These are phyloP conservation scores for Chymomyza caudatula DNA, from an alignment of 2,888 invertebrate species.

Conservation along the genomic window DNA sequence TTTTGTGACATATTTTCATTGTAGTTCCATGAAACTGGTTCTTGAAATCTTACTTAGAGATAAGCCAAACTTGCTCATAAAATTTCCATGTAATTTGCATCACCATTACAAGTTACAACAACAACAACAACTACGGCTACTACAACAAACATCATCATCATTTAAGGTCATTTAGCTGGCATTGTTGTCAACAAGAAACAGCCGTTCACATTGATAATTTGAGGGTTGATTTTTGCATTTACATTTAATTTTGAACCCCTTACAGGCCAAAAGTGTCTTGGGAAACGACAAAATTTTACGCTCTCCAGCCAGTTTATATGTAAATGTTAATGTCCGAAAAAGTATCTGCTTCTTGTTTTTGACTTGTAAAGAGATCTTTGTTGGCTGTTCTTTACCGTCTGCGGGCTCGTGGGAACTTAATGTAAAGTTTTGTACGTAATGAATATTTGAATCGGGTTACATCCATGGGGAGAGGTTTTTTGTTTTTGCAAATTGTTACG, in stretches of 20 bases:
- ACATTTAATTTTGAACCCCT: not conserved
- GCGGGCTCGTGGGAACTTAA: conserved; percentile 53
- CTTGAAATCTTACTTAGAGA: not conserved
- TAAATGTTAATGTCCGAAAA: conserved; percentile 41
- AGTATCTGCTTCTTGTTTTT: conserved; percentile 15
- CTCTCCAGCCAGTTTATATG: conserved; percentile 28
- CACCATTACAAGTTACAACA: conserved; percentile 1
- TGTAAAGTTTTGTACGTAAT: conserved; percentile 12
- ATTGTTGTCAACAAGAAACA: not conserved
- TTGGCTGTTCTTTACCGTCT: conserved; percentile 17
- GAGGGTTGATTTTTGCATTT: conserved; percentile 40
- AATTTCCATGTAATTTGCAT: conserved; percentile 43
- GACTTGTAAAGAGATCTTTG: conserved; percentile 48
- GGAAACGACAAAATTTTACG: conserved; percentile 35
- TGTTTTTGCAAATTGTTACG: not conserved
- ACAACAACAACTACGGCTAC: conserved; percentile 11
- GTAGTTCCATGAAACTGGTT: not conserved
- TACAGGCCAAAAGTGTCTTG: conserved; percentile 15
- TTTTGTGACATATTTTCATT: not conserved
- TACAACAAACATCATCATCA: conserved; percentile 41
- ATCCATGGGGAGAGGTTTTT: not conserved
- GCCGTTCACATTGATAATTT: conserved; percentile 1
- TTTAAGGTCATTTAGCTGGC: conserved; percentile 53
- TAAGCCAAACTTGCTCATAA: not conserved
- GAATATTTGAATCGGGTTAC: conserved; percentile 16